Evolutionary conservation across 2,888 invertebrate genomes (phyloP), one percentile per base, ranked within the genome.

Genomic region (Caenorhabditis imperialis): DNA sequence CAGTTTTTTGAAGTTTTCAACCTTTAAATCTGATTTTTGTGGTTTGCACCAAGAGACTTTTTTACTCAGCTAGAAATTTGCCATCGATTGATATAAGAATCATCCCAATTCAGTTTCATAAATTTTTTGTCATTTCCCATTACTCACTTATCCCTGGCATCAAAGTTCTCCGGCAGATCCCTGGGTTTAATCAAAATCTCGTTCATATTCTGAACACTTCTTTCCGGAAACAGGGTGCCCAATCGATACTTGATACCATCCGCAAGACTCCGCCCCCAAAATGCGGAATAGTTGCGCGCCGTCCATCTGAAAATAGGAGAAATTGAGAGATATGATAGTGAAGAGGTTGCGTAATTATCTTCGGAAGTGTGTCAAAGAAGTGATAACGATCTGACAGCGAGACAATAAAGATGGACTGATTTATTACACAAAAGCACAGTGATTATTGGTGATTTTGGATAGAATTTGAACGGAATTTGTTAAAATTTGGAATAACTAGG

Each of bases 251-350:
- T 90, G 53, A 95, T 90, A 1, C 94, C 96, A 22, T 96, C 94
- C 4, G 91, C 91, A 16, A 95, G 91, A 53, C 93, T 93, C 88
- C 92, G 92, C 1, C 93, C 94, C 92, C 93, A 93, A 89, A 96
- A 95, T 87, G 92, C 90, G 0, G 93, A 91, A 89, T 96, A 94
- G 89, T 94, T 95, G 37, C 91, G 89, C 0, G 95, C 93, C 8
- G 90, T 90, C 96, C 96, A 96, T 75, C 93, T 92, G 77, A 90
- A 89, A 65, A 14, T 23, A 25, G 23, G 38, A 48, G 37, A 27
- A 38, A 61, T 23, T 25, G 25, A 38, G 27, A 33, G 20, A 48
- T 33, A 42, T 55, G 42, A 55, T 42, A 42, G 42, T 27, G 37
- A 40, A 42, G 20, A 45, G 62, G 51, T 60, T 61, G 37, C 44